A percentile compares a stretch with the other conserved stretches of the same genome.
phyloP scores from a whole-genome alignment of 1,140 invertebrate species.

The Phthorimaea operculella region DNA sequence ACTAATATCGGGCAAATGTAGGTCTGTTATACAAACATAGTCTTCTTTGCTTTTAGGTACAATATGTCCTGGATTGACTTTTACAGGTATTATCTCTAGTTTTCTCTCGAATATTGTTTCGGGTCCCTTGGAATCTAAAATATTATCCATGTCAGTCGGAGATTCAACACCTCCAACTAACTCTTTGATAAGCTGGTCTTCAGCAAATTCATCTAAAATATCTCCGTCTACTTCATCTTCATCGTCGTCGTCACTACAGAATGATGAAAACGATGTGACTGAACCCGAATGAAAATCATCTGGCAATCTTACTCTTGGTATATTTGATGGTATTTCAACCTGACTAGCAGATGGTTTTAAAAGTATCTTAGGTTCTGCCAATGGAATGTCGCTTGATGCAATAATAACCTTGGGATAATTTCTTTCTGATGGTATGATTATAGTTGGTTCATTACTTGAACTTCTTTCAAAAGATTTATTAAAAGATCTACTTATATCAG shows the following conservation, averaged over 20 bases:
- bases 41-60: conserved; percentile 44
- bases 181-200: conserved; percentile 55
- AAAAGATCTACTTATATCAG: conserved; percentile 14
- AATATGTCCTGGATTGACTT: conserved; percentile 38
- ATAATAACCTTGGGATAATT: conserved; percentile 56
- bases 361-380: conserved; percentile 40
- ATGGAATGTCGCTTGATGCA: conserved; percentile 38
- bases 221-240: conserved; percentile 49
- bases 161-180: conserved; percentile 55
- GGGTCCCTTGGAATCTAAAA: conserved; percentile 63
- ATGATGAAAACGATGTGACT: conserved; percentile 51
- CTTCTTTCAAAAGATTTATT: conserved; percentile 36
- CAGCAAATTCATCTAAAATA: conserved; percentile 38
- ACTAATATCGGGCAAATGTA: conserved; percentile 44
- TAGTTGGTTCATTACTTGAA: conserved; percentile 9
- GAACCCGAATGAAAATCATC: conserved; percentile 58
- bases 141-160: conserved; percentile 44
- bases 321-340: conserved; percentile 36
- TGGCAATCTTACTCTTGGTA: conserved; percentile 46
- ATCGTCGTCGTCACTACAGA: conserved; percentile 51
- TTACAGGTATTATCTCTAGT: conserved; percentile 57
- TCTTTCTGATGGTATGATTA: conserved; percentile 23
- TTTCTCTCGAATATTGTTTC: conserved; percentile 56
- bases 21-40: conserved; percentile 47
- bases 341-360: conserved; percentile 46